Base-by-base conservation (phyloP, 2,113 vertebrate genomes). In the Tyto alba region DNA sequence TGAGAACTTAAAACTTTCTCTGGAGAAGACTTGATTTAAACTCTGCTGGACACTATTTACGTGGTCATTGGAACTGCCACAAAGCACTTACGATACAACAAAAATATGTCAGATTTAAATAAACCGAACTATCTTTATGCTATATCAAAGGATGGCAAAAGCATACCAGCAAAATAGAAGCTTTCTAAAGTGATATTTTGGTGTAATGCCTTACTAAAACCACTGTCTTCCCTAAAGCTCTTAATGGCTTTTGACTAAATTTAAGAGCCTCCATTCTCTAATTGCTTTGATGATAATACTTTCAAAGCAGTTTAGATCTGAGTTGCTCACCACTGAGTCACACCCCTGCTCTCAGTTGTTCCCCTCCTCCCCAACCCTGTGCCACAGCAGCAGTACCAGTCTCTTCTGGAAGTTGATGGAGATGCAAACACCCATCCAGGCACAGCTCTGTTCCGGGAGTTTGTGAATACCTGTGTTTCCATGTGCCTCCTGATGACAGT, bases 311-410 rank as follows among this genome's bases (percentile, higher is more conserved):
- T 68, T 93, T 32, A 88, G 40, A n/a, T 29, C 16, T 2, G 15
- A 68, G 48, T 25, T 97, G 32, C 68, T 91, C 56, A 68, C 47
- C 59, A 19, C 19, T 4, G 27, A 62, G 59, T 79, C 81, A 45
- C 25, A 3, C 6, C 0, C 0, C 9, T 67, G 62, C 26, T 89
- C 64, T 43, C 57, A 23, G 67, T 11, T 59, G 48, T 82, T 11
- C 73, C 32, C 41, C 7, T 4, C 18, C 20, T 20, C 19, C 45
- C 19, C 20, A n/a, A n/a, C 45, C 45, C 45, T 0, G 0, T 30
- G 34, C 68, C 85, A 32, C 60, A 0, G 0, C 34, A 66, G 64
- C 30, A 17, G 53, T 16, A 2, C 40, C 40, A 22, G 45, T n/a
- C 55, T 90, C 41, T 43, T 48, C 64, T 63, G 73, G n/a, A 75